Evolutionary conservation across 2,113 vertebrate genomes (phyloP), one percentile per base, ranked within the genome.

Genomic region (Xenopus laevis): DNA sequence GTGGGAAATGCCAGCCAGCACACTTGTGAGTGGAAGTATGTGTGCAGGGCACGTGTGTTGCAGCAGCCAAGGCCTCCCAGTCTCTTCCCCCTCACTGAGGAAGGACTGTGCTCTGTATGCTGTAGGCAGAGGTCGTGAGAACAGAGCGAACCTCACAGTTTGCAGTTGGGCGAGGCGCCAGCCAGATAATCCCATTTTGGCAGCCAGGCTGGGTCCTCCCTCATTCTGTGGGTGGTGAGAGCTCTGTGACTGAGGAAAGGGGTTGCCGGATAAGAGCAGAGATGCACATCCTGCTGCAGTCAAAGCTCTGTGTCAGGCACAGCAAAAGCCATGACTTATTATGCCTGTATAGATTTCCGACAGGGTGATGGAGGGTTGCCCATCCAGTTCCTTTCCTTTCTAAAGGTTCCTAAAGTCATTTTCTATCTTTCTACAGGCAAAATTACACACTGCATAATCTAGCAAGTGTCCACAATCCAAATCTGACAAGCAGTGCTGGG

Each of bases 71-170:
- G 67, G 45, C 60, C 46, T 63, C 60, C 67, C 11, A 45, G 62
- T 11, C 72, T 58, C 60, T 66, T 68, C 78, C 13, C 77, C 71
- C 65, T 61, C 72, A 6, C 72, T 21, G 27, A 73, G 68, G 68
- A 68, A 68, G 50, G 27, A 13, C 71, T 16, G 30, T 47, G 65
- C 45, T 33, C 53, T 55, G 71, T 30, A 60, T 9, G 33, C 33
- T 40, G 33, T 65, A 63, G 45, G 75, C 84, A 85, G 88, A 92
- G 91, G 93, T 92, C 92, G 92, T 93, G 92, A 93, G 92, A 93
- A 93, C 88, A 70, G 78, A 86, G 87, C 87, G 88, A 88, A 90
- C 90, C 84, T 87, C 86, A 86, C 87, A 77, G 89, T 84, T 87
- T 87, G 92, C 82, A 89, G 88, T 84, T 85, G 88, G 92, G 91